Evolutionary conservation across 2,797 vertebrate genomes (phyloP).

Genomic region (Enteromius trimaculatus): DNA sequence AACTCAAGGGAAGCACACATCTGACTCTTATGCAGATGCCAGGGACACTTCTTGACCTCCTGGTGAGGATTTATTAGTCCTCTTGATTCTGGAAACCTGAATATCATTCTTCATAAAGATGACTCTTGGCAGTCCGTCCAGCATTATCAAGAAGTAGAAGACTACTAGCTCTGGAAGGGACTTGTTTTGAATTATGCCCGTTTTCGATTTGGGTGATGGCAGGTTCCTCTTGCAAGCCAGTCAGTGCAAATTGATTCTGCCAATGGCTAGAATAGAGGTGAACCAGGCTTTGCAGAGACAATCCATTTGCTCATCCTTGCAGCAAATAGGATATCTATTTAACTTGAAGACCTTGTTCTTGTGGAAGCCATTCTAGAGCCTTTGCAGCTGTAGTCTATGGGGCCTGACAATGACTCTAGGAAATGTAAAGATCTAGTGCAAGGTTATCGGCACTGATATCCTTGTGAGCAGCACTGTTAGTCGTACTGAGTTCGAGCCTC

Average conservation of each 20-base stretch:
- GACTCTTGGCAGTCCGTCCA: neutral
- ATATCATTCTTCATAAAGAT: slow-evolving; percentile 18
- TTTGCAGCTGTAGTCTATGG: neutral
- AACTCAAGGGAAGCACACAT: neutral
- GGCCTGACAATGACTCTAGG: neutral
- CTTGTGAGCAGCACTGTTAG: neutral
- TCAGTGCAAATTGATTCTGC: neutral
- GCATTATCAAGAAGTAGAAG: neutral
- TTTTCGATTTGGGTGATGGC: slow-evolving; percentile 10
- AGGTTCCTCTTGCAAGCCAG: neutral
- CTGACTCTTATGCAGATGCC: neutral
- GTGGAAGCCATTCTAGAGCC: neutral
- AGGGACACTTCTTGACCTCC: neutral
- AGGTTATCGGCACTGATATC: neutral
- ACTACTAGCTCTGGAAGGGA: neutral
- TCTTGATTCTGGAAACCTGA: neutral
- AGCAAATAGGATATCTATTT: slow-evolving; percentile 2
- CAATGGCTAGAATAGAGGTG: slow-evolving; percentile 57
- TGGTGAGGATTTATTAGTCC: neutral
- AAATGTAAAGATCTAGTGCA: neutral
- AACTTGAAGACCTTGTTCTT: slow-evolving; percentile 3
- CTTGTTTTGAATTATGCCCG: neutral
- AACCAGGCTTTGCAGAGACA: slow-evolving; percentile 69
- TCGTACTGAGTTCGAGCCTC: neutral
- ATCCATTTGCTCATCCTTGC: neutral